Conservation (phyloP, 2,113 vertebrate species). For the Aramus guarauna region DNA sequence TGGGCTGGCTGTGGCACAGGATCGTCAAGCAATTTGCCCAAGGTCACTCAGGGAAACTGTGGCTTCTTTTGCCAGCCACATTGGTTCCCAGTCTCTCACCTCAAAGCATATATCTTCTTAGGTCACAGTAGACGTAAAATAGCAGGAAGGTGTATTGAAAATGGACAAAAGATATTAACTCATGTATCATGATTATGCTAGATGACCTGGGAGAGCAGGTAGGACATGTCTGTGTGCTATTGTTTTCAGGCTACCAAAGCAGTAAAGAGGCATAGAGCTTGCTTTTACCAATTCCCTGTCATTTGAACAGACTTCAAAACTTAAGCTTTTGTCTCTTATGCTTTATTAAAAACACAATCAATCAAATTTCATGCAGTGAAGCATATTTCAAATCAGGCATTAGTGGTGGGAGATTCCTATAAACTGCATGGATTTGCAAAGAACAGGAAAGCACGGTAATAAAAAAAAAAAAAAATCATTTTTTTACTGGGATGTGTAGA, state of each 20-base stretch:
- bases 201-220: not conserved
- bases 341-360: not conserved
- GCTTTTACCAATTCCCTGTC: not conserved
- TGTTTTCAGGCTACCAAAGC: not conserved
- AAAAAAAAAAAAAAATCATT: not conserved
- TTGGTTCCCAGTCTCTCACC: not conserved
- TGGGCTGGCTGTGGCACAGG: not conserved
- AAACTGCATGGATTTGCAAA: not conserved
- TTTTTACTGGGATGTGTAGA: not conserved
- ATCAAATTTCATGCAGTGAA: not conserved
- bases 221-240: not conserved
- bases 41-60: not conserved
- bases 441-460: not conserved
- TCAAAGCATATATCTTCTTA: not conserved
- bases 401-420: not conserved
- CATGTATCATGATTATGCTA: not conserved
- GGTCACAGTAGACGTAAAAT: not conserved
- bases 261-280: not conserved
- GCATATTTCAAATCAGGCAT: not conserved
- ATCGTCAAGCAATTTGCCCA: constrained; percentile 6
- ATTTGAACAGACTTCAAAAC: not conserved
- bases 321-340: not conserved
- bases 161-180: not conserved
- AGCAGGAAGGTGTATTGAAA: not conserved
- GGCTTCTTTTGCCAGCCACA: not conserved